phyloP scores from a whole-genome alignment of 1,140 invertebrate species.

The Drosophila navojoa region DNA sequence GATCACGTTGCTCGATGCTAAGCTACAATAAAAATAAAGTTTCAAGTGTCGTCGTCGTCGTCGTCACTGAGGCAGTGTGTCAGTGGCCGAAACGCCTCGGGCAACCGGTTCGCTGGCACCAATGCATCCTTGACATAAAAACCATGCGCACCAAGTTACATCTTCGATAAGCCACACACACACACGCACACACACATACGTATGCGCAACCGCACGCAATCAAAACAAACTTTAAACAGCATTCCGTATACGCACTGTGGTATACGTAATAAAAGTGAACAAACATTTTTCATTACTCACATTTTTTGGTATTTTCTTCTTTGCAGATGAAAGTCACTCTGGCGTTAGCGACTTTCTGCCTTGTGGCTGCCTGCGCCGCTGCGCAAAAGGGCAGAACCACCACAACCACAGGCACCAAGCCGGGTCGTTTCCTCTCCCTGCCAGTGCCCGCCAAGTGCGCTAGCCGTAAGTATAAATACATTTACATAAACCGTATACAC shows the following conservation, averaged over 20 bases:
- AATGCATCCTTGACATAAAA: constrained; percentile 83
- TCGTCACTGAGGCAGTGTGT: constrained; percentile 73
- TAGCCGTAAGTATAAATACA: constrained; percentile 88
- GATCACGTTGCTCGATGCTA: constrained; percentile 68
- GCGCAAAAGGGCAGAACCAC: constrained; percentile 77
- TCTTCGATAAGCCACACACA: constrained; percentile 57
- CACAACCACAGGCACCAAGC: constrained; percentile 83
- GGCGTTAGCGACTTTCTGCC: constrained; percentile 83
- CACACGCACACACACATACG: constrained; percentile 24
- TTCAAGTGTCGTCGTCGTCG: constrained; percentile 65
- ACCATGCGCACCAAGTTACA: constrained; percentile 68
- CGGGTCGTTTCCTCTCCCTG: constrained; percentile 91
- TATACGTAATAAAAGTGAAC: constrained; percentile 8
- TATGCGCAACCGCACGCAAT: constrained; percentile 13
- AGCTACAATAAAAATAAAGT: constrained; percentile 76
- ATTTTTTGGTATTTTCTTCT: constrained; percentile 17
- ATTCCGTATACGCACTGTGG: constrained; percentile 66
- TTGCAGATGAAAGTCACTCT: constrained; percentile 83
- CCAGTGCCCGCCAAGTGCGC: constrained; percentile 92
- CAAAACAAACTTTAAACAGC: constrained; percentile 62
- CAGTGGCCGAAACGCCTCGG: constrained; percentile 69
- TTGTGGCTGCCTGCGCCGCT: constrained; percentile 75
- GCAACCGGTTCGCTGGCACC: constrained; percentile 78
- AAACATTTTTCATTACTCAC: not conserved
- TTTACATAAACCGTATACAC: not conserved